Evolutionary conservation across 2,888 invertebrate species (phyloP), one percentile per base, ranked within the genome.

Genomic region (Octonoba sinensis): DNA sequence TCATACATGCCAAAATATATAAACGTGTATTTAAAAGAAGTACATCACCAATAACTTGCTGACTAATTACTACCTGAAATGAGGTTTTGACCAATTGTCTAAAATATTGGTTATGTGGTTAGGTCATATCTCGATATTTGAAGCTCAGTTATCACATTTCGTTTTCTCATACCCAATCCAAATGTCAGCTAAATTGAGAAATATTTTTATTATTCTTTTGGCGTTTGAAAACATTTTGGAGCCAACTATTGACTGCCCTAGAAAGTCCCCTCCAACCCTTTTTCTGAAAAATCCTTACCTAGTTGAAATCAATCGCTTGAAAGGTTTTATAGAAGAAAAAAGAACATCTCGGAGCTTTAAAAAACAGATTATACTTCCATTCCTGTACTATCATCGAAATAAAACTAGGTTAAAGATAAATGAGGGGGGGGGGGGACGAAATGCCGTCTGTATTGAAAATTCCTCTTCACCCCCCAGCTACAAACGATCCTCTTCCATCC

Each of bases 311-410:
- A 62, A 62, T 62, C 62, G 12, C 44, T 36, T 36, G 36, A 36
- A 36, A 36, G 36, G 36, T 36, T 36, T 36, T 36, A 36, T 36
- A 11, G 36, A 36, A 36, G 36, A 36, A 36, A 36, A 36, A 54
- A 54, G 67, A 27, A 67, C 44, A 54, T 27, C 36, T 13, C 13
- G 18, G 22, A 49, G 51, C 36, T 57, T 73, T 73, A 64, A 73
- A 73, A 73, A 73, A 54, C 73, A 65, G 73, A 73, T 73, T 73
- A 73, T 27, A 73, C 44, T 0, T 49, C 18, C 66, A 8, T 47
- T 27, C 49, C 65, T 47, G 36, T 36, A 36, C 16, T 18, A 46
- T 56, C 56, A 64, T 16, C 56, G 46, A 54, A 73, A 65, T 57
- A 47, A 73, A 73, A 73, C 56, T 73, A 65, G 65, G 73, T 73